A percentile compares a stretch with the other conserved stretches of the same genome.
These are phyloP conservation scores for Steinernema khuongi DNA, from an alignment of 1,140 invertebrate species.

Conservation along the genomic window DNA sequence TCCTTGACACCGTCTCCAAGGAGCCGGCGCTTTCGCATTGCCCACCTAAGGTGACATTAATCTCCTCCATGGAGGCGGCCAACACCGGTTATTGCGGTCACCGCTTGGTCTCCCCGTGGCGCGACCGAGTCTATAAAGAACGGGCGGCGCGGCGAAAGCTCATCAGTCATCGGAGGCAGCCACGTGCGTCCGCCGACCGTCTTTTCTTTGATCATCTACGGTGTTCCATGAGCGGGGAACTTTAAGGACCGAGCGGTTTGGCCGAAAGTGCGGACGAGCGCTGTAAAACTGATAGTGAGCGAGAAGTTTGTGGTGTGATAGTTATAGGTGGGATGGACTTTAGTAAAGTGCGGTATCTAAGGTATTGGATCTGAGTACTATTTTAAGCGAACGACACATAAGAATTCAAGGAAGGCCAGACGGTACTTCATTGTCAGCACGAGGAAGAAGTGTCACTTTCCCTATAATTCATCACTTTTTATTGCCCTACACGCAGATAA, in stretches of 20 bases:
- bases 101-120: background rate
- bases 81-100: conserved; percentile 9
- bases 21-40: background rate
- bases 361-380: no score
- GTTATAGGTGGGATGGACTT: no score
- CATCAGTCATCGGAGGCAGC: background rate
- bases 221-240: background rate
- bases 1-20: background rate
- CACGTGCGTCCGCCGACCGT: background rate
- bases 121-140: conserved; percentile 1
- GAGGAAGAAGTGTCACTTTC: no score
- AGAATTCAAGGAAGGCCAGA: no score
- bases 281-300: no score
- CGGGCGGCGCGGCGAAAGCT: background rate
- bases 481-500: no score
- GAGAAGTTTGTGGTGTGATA: no score
- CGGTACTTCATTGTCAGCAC: no score
- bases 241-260: background rate
- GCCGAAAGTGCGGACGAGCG: no score
- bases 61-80: background rate
- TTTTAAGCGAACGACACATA: no score
- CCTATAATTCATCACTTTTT: no score
- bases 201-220: background rate
- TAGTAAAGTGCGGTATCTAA: no score
- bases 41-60: background rate